phyloP scores from a whole-genome alignment of 2,113 vertebrate genomes.

The Sisor rabdophorus region DNA sequence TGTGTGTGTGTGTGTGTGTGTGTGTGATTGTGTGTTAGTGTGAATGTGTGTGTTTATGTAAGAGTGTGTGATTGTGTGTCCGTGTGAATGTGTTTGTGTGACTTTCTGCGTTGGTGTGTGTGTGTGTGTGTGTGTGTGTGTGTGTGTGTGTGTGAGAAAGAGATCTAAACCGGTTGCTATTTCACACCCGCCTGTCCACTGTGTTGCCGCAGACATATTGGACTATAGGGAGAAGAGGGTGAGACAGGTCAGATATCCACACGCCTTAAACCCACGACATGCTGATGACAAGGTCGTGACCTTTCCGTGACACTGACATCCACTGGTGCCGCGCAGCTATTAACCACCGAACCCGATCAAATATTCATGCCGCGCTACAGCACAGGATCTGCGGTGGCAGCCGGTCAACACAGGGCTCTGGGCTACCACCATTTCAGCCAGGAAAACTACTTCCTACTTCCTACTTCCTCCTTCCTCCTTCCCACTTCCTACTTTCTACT shows the following conservation, averaged over 20 bases:
- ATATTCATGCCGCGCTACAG: background rate
- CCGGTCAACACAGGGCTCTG: too few relatives aligned
- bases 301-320: conserved; percentile 4
- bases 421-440: too few relatives aligned
- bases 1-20: too few relatives aligned
- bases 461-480: too few relatives aligned
- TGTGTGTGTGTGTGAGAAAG: conserved; percentile 4
- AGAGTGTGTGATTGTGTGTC: too few relatives aligned
- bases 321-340: background rate
- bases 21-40: too few relatives aligned
- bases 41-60: too few relatives aligned
- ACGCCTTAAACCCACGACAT: conserved; percentile 10
- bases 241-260: conserved; percentile 23
- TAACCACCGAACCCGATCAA: background rate
- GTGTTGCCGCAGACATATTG: conserved; percentile 21
- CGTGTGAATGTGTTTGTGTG: too few relatives aligned
- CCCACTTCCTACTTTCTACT: too few relatives aligned
- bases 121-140: conserved; percentile 3
- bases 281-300: background rate
- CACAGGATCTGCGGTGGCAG: background rate
- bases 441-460: too few relatives aligned
- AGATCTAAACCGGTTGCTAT: conserved; percentile 33
- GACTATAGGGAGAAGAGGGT: conserved; percentile 13
- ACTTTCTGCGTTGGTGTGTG: conserved; percentile 1
- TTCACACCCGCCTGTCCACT: conserved; percentile 39